Base-by-base conservation (phyloP, 2,113 vertebrate genomes). In the Felis chaus region DNA sequence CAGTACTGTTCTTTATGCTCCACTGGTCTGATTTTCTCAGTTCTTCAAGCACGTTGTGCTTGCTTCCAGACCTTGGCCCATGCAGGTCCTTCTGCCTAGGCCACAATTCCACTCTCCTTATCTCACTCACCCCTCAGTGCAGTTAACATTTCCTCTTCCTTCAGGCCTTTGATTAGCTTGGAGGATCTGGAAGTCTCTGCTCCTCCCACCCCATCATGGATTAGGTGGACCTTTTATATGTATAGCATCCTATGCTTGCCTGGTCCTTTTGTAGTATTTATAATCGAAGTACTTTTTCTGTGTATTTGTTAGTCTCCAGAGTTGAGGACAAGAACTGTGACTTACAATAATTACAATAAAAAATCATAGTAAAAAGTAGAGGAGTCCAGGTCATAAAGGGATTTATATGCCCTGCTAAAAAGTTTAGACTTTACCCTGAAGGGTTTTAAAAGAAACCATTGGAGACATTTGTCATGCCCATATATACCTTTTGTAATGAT, bases 391-490 rank as follows among this genome's bases (percentile, higher is more conserved):
- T 78, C 79, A 69, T 31, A 55, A 86, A 90, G 31, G 12, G 21
- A 80, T 96, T 61, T 94, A 45, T 39, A 57, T 48, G 14, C 18
- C 79, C 95, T 66, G 39, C 53, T 69, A 82, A 92, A 68, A 96
- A 66, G 27, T 74, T 82, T 79, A 66, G 66, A 55, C 33, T 83
- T 78, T 53, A 65, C 41, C 61, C 31, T 55, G 14, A 50, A 91
- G 11, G 27, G 5, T 65, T 69, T 9, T 79, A 68, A 66, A 79
- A 86, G 33, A 95, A 73, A 48, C 7, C 74, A 79, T 1, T 29
- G 12, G 39, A 92, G 33, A 73, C 2, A 55, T n/a, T 25, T 31
- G 50, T 33, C 41, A 50, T 25, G 55, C 10, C 88, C 23, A 45
- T 9, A n/a, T 39, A 63, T 3, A 11, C 18, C 39, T 95, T 90